A percentile compares a stretch with the other conserved stretches of the same genome.
These are phyloP conservation scores for Cherax quadricarinatus DNA, from an alignment of 1,140 invertebrate genomes.

Conservation along the genomic window DNA sequence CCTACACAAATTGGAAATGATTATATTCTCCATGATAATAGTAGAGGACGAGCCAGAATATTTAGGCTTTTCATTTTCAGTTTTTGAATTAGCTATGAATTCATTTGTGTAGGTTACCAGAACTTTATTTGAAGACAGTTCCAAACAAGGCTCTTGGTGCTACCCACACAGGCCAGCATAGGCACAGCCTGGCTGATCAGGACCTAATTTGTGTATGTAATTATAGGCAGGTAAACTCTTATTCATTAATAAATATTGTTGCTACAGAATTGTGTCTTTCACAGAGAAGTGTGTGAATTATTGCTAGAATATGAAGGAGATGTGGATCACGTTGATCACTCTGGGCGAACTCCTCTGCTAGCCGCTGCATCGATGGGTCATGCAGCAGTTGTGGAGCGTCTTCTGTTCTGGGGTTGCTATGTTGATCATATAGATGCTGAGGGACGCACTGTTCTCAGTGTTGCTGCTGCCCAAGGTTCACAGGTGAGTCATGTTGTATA, in stretches of 20 bases:
- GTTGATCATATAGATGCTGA: slow-evolving; percentile 93
- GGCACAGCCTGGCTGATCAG: no score
- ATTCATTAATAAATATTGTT: not conserved
- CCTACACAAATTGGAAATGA: no score
- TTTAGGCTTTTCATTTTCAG: no score
- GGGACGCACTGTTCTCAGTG: slow-evolving; percentile 87
- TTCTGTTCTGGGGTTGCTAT: slow-evolving; percentile 93
- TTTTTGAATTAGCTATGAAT: no score
- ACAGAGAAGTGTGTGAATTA: slow-evolving; percentile 87
- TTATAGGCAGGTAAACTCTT: not conserved
- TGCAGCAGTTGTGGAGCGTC: slow-evolving; percentile 85
- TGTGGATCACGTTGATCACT: slow-evolving; percentile 88
- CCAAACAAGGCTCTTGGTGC: no score
- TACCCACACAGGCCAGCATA: no score
- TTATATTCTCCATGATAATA: no score
- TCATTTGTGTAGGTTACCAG: no score
- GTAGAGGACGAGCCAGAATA: no score
- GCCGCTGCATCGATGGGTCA: slow-evolving; percentile 92
- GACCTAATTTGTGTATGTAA: no score
- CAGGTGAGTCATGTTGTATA: slow-evolving; percentile 21
- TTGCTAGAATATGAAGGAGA: slow-evolving; percentile 91
- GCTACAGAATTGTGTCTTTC: slow-evolving; percentile 62
- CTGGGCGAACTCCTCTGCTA: slow-evolving; percentile 86
- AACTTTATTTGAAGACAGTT: no score
- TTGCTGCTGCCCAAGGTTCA: slow-evolving; percentile 77